phyloP scores from a whole-genome alignment of 1,140 invertebrate genomes.

The Cydia fagiglandana region DNA sequence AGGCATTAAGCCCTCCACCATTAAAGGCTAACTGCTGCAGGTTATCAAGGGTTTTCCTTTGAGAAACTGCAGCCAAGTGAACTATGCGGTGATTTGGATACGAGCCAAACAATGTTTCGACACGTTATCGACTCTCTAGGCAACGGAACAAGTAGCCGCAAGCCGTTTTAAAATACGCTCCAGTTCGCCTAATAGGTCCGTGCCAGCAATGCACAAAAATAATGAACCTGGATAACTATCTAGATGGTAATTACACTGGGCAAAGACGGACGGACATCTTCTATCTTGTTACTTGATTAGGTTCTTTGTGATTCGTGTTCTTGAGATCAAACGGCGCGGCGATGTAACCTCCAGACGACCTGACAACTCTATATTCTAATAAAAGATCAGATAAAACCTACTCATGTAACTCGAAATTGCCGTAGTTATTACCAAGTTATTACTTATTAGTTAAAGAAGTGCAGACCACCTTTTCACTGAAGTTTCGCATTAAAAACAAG shows the following conservation, averaged over 20 bases:
- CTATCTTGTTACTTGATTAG: slow-evolving; percentile 12
- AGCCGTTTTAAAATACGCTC: slow-evolving; percentile 10
- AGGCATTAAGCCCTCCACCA: slow-evolving; percentile 56
- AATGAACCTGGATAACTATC: slow-evolving; percentile 19
- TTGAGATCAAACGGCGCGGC: not conserved
- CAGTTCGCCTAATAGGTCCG: slow-evolving; percentile 1
- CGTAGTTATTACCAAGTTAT: no score
- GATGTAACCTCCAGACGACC: slow-evolving; percentile 29
- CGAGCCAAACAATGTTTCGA: slow-evolving; percentile 62
- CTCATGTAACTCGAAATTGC: not conserved
- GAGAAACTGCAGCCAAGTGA: slow-evolving; percentile 47
- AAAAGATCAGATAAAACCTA: not conserved
- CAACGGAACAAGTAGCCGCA: slow-evolving; percentile 45
- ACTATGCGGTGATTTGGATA: slow-evolving; percentile 56
- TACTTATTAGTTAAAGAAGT: not conserved
- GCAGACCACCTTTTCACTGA: not conserved
- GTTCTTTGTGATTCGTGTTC: slow-evolving; percentile 19
- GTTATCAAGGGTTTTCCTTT: slow-evolving; percentile 60
- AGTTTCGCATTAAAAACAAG: slow-evolving; percentile 11
- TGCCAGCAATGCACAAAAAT: slow-evolving; percentile 4
- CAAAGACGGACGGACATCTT: slow-evolving; percentile 4
- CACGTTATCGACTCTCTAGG: slow-evolving; percentile 53
- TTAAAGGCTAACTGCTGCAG: slow-evolving; percentile 56
- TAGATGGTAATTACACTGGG: slow-evolving; percentile 11
- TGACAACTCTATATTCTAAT: slow-evolving; percentile 5